Percentiles rank a stretch among this genome's conserved stretches.
Conservation (phyloP, 2,113 vertebrate genomes). For the Ahaetulla prasina region DNA sequence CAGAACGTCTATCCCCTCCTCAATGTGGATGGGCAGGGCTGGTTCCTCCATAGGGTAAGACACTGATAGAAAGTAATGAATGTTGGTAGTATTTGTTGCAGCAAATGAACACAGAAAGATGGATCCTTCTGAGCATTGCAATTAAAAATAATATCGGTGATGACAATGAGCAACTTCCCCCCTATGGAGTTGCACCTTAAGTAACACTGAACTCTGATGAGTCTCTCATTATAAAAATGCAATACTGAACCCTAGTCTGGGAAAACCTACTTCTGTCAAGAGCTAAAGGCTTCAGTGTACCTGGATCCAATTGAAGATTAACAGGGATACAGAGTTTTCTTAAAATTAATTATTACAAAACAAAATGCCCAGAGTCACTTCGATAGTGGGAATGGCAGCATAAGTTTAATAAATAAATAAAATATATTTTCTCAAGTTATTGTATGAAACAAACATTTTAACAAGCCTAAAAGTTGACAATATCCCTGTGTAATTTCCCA, state of each 20-base stretch:
- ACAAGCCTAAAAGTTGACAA: not conserved
- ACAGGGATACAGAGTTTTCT: not conserved
- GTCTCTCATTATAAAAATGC: not conserved
- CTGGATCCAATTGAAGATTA: not conserved
- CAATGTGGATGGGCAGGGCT: slow-evolving; percentile 69
- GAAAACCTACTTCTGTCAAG: not conserved
- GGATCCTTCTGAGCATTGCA: slow-evolving; percentile 60
- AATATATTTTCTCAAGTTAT: not conserved
- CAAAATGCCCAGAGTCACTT: not conserved
- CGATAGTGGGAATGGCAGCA: not conserved
- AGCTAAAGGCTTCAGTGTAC: not conserved
- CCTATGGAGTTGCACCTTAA: slow-evolving; percentile 16
- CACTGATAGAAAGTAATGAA: slow-evolving; percentile 73
- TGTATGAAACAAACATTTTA: slow-evolving; percentile 8
- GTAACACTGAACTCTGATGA: not conserved
- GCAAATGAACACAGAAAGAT: slow-evolving; percentile 58
- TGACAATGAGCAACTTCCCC: slow-evolving; percentile 35
- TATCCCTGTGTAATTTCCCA: not conserved
- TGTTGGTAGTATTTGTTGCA: slow-evolving; percentile 68
- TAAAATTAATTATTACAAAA: not conserved
- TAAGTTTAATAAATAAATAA: not conserved
- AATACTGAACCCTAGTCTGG: not conserved
- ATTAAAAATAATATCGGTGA: slow-evolving; percentile 44
- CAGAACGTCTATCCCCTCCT: slow-evolving; percentile 66
- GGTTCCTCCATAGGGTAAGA: slow-evolving; percentile 69